Percentiles rank a stretch among this genome's conserved stretches.
phyloP scores from a whole-genome alignment of 2,888 invertebrate genomes.

The Frankliniella fusca region DNA sequence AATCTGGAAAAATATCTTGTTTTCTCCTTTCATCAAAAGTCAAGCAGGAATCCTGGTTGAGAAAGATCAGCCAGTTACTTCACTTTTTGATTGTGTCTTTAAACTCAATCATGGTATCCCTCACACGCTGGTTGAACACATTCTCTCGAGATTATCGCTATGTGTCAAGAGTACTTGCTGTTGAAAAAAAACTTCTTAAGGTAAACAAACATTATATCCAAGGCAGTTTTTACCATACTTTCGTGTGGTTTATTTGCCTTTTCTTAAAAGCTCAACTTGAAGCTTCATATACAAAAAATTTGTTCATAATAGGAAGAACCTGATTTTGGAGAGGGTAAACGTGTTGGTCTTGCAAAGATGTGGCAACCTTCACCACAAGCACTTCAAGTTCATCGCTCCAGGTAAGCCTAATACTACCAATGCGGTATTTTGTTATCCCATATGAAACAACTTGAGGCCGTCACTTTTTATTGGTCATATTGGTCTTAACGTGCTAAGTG shows the following conservation, averaged over 20 bases:
- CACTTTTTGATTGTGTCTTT: conserved; percentile 66
- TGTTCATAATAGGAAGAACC: conserved; percentile 59
- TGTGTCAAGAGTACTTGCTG: conserved; percentile 79
- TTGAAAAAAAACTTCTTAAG: conserved; percentile 85
- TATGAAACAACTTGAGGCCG: neutral
- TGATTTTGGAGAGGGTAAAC: conserved; percentile 43
- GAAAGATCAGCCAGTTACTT: conserved; percentile 44
- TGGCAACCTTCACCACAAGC: conserved; percentile 44
- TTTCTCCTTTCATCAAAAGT: neutral
- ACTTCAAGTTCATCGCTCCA: conserved; percentile 14
- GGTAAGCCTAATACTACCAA: neutral
- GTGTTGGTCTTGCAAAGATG: conserved; percentile 43
- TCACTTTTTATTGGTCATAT: too few relatives aligned
- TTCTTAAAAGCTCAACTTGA: neutral
- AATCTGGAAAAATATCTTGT: neutral
- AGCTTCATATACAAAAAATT: conserved; percentile 16
- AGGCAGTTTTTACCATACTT: too few relatives aligned
- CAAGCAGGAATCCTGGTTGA: conserved; percentile 33
- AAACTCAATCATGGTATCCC: conserved; percentile 72
- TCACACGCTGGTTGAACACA: conserved; percentile 77
- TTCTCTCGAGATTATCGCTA: conserved; percentile 93
- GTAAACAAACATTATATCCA: conserved; percentile 48
- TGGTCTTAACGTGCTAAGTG: too few relatives aligned
- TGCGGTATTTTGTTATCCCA: neutral
- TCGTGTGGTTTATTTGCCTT: neutral